A percentile compares a stretch with the other conserved stretches of the same genome.
These are phyloP conservation scores for Microcebus lehilahytsara DNA, from an alignment of 2,113 vertebrate species.

Conservation along the genomic window DNA sequence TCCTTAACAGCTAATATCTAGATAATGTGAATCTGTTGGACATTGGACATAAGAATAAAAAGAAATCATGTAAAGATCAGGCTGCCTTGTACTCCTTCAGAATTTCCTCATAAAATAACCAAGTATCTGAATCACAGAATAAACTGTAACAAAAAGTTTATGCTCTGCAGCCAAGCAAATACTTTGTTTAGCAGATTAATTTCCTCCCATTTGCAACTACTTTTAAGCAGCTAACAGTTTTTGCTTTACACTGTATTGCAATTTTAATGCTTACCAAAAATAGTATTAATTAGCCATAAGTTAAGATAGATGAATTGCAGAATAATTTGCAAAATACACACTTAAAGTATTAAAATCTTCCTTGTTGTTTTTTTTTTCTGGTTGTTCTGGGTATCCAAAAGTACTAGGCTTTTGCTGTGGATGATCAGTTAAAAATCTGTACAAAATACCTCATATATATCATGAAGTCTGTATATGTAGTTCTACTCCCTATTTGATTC, in stretches of 20 bases:
- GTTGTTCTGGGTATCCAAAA: not conserved
- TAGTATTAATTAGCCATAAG: not conserved
- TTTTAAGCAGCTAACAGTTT: constrained; percentile 29
- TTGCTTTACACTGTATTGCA: not conserved
- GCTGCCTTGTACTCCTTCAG: not conserved
- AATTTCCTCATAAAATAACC: not conserved
- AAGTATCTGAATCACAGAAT: not conserved
- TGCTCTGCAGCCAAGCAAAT: not conserved
- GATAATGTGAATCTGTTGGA: not conserved
- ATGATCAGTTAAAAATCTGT: not conserved
- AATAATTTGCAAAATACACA: not conserved
- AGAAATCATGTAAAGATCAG: not conserved
- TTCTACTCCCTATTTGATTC: not conserved
- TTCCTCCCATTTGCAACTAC: not conserved
- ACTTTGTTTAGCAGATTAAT: constrained; percentile 5
- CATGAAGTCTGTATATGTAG: not conserved
- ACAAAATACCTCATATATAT: not conserved
- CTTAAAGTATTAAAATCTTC: not conserved
- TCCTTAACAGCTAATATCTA: not conserved
- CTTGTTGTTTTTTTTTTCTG: not conserved
- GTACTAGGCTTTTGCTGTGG: not conserved
- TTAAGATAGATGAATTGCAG: not conserved
- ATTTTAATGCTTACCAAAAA: constrained; percentile 19
- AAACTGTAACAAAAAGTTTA: not conserved
- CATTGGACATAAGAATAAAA: not conserved